These are phyloP conservation scores for Callorhinus ursinus DNA, from an alignment of 2,113 vertebrate species.

Conservation along the genomic window DNA sequence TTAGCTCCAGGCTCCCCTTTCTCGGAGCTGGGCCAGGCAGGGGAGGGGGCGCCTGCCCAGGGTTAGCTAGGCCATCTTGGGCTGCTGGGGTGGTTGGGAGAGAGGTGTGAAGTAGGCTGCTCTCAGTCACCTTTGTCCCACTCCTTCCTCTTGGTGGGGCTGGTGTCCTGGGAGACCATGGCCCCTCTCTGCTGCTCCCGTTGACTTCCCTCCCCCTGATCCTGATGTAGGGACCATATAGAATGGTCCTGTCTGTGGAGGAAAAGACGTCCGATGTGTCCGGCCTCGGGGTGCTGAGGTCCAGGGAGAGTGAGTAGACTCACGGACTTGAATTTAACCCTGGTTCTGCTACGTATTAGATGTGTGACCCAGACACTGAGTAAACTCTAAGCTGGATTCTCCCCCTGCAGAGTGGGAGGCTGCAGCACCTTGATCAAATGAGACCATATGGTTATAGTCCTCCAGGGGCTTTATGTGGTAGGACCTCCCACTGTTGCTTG, in stretches of 20 bases:
- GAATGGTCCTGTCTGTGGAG: neutral
- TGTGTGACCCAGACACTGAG: neutral
- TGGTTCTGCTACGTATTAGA: neutral
- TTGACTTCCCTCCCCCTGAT: neutral
- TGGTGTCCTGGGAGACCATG: neutral
- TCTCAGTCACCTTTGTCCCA: neutral
- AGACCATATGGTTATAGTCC: neutral
- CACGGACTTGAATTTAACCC: neutral
- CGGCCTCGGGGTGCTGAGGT: neutral
- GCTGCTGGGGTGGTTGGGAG: neutral
- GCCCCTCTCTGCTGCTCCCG: neutral
- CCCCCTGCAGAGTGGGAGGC: neutral
- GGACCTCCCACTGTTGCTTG: neutral
- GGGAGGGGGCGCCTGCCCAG: neutral
- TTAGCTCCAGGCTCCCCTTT: neutral
- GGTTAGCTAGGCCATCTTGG: neutral
- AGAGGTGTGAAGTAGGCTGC: neutral
- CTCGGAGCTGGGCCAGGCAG: neutral
- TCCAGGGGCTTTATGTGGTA: neutral
- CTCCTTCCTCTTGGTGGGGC: neutral
- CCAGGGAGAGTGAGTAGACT: neutral
- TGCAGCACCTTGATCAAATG: neutral
- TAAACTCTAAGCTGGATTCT: neutral
- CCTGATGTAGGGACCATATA: neutral
- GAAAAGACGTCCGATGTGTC: neutral